Conservation (phyloP, 2,888 invertebrate species). For the Pyrocoelia pectoralis region DNA sequence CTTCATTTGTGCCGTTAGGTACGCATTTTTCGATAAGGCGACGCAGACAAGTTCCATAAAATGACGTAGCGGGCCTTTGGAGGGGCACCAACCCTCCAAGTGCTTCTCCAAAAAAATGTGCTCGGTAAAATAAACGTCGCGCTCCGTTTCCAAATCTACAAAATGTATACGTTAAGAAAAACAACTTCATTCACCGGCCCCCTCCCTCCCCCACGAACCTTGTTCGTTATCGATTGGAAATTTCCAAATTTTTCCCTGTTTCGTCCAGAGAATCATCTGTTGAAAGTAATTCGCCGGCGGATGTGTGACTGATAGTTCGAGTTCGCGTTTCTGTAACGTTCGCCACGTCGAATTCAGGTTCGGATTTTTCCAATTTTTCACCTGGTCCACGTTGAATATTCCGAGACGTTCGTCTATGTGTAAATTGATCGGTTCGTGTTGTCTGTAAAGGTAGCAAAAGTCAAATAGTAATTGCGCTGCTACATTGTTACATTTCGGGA, state of each 20-base stretch:
- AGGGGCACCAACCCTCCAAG: conserved; percentile 89
- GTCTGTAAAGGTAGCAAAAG: conserved; percentile 34
- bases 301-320: conserved; percentile 72
- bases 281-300: conserved; percentile 90
- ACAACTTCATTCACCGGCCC: no score
- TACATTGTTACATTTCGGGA: not conserved
- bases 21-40: conserved; percentile 94
- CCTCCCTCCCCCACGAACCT: conserved; percentile 63
- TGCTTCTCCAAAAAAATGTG: conserved; percentile 92
- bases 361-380: conserved; percentile 44
- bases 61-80: conserved; percentile 88
- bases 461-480: no score
- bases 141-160: conserved; percentile 72
- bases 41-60: conserved; percentile 97
- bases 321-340: conserved; percentile 68
- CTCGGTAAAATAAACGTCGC: conserved; percentile 83
- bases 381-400: conserved; percentile 64
- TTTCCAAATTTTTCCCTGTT: conserved; percentile 93
- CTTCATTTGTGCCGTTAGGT: conserved; percentile 87
- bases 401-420: conserved; percentile 70
- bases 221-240: conserved; percentile 98
- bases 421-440: conserved; percentile 65
- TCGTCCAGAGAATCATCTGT: conserved; percentile 93
- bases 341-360: conserved; percentile 72
- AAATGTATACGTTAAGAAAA: not conserved